Percentiles rank a stretch among this genome's conserved stretches.
phyloP scores from a whole-genome alignment of 1,140 invertebrate genomes.

The Penaeus vannamei region DNA sequence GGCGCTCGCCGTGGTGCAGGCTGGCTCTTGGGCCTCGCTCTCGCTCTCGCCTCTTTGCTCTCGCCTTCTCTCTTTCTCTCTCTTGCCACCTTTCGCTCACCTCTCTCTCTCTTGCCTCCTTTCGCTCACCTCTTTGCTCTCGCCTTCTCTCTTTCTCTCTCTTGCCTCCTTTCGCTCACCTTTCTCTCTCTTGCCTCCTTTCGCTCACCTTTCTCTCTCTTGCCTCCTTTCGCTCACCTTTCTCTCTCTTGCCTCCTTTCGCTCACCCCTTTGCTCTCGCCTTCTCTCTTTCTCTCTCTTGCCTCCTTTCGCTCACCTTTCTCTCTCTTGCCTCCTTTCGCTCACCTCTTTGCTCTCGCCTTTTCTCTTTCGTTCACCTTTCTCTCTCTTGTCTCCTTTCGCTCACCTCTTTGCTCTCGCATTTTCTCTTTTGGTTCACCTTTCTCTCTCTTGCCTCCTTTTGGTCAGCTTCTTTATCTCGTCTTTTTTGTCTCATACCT shows the following conservation, averaged over 20 bases:
- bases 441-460: background rate
- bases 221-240: background rate
- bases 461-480: background rate
- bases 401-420: no score
- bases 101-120: background rate
- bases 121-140: no score
- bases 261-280: background rate
- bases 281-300: slow-evolving; percentile 19
- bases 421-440: background rate
- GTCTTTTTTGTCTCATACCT: background rate
- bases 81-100: background rate
- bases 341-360: background rate
- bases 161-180: no score
- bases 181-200: background rate
- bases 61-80: no score
- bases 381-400: no score
- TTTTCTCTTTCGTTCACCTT: background rate
- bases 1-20: no score
- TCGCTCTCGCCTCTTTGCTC: no score
- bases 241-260: background rate
- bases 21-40: no score
- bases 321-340: background rate
- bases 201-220: background rate
- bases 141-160: no score
- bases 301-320: no score